These are phyloP conservation scores for Lymantria dispar DNA, from an alignment of 2,888 invertebrate species.

Conservation along the genomic window DNA sequence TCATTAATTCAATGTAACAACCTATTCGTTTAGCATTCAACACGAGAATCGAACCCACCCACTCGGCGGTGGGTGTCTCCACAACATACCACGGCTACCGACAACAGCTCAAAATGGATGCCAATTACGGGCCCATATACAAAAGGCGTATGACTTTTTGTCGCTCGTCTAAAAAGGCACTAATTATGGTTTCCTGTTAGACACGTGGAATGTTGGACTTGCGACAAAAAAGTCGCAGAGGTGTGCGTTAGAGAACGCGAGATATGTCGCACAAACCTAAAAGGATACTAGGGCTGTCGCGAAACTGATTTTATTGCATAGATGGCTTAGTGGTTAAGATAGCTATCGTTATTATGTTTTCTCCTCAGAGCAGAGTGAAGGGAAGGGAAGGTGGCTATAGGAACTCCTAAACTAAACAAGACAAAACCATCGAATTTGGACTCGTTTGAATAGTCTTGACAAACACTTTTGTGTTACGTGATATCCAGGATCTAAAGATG, in stretches of 20 bases:
- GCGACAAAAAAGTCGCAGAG: constrained; percentile 47
- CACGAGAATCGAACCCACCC: constrained; percentile 16
- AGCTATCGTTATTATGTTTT: no score
- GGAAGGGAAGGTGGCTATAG: no score
- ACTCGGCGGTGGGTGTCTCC: constrained; percentile 24
- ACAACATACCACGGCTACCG: constrained; percentile 22
- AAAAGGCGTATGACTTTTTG: constrained; percentile 41
- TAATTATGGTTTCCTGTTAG: constrained; percentile 50
- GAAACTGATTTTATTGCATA: no score
- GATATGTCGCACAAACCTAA: constrained; percentile 20
- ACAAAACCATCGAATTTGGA: no score
- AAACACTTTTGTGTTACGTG: no score
- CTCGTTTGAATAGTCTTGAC: no score
- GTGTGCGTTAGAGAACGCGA: constrained; percentile 38
- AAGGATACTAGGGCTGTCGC: constrained; percentile 25
- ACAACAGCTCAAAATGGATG: constrained; percentile 33
- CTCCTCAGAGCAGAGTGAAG: no score
- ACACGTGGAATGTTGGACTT: constrained; percentile 34
- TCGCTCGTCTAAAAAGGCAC: constrained; percentile 42
- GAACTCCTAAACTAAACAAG: no score
- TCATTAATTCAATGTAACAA: constrained; percentile 10
- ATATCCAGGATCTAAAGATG: no score
- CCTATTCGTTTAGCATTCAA: constrained; percentile 8
- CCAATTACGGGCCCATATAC: constrained; percentile 49
- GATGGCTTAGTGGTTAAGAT: no score